phyloP scores from a whole-genome alignment of 2,888 invertebrate genomes.

The Notodonta ziczac region DNA sequence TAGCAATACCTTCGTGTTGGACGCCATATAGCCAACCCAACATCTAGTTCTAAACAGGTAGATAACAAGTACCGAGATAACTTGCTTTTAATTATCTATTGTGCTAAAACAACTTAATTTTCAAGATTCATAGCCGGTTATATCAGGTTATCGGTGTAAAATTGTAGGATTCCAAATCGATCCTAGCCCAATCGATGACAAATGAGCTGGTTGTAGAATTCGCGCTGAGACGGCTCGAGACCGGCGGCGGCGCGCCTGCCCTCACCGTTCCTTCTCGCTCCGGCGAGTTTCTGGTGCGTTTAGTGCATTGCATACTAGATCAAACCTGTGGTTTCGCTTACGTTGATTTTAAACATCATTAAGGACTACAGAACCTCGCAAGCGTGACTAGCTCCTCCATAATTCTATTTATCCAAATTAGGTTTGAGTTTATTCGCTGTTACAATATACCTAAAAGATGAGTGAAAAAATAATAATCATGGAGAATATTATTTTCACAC shows the following conservation, averaged over 20 bases:
- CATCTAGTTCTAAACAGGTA: no score
- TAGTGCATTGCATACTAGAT: not conserved
- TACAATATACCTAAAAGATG: no score
- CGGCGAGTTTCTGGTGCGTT: constrained; percentile 50
- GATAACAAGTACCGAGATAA: no score
- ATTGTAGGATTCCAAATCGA: constrained; percentile 23
- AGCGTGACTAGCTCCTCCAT: no score
- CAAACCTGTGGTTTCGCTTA: constrained; percentile 38
- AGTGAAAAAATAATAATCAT: no score
- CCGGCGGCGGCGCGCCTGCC: constrained; percentile 32
- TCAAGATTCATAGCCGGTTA: not conserved
- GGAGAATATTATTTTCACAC: no score
- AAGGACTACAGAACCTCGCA: not conserved
- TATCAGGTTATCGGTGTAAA: constrained; percentile 5
- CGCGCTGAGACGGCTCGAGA: constrained; percentile 15
- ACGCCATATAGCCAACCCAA: no score
- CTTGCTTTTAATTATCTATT: no score
- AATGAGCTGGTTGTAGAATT: constrained; percentile 24
- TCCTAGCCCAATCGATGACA: constrained; percentile 25
- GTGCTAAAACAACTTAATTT: no score
- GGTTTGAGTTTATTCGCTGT: no score
- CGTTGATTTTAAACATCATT: constrained; percentile 23
- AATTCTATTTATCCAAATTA: no score
- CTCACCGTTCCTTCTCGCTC: constrained; percentile 35
- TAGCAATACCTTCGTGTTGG: no score